Percentiles rank a stretch among this genome's conserved stretches.
These are phyloP conservation scores for Fistularia tabacaria DNA, from an alignment of 2,797 vertebrate species.

Conservation along the genomic window DNA sequence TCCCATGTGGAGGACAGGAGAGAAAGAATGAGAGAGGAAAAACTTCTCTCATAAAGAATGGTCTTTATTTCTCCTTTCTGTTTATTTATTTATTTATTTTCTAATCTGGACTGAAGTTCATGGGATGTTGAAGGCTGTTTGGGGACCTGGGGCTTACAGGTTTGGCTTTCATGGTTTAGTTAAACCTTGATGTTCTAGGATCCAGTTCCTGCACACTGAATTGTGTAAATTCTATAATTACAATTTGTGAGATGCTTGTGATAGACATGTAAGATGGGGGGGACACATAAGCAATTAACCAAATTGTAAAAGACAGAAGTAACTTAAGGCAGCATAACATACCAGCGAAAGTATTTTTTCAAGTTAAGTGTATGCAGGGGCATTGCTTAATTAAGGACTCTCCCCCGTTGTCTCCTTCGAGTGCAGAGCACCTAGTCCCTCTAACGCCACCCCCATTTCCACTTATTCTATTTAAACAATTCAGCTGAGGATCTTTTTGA, in stretches of 20 bases:
- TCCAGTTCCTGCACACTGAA: constrained; percentile 23
- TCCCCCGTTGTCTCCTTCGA: constrained; percentile 19
- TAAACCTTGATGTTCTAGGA: constrained; percentile 35
- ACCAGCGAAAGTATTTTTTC: constrained; percentile 33
- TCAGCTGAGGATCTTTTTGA: constrained; percentile 49
- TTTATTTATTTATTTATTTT: constrained; percentile 65
- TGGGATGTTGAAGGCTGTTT: constrained; percentile 65
- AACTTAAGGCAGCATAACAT: constrained; percentile 41
- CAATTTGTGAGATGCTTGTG: constrained; percentile 14
- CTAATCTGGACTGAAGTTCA: constrained; percentile 58
- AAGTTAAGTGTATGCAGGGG: constrained; percentile 50
- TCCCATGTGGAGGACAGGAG: constrained; percentile 84
- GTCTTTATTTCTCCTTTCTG: constrained; percentile 60
- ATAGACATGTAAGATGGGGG: background rate
- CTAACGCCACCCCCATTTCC: constrained; percentile 29
- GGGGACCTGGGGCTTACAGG: constrained; percentile 43
- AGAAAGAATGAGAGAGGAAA: constrained; percentile 44
- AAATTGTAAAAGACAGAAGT: constrained; percentile 38
- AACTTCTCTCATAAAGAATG: constrained; percentile 56
- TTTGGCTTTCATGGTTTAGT: constrained; percentile 42
- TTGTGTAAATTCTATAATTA: constrained; percentile 13
- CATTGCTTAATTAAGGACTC: constrained; percentile 68
- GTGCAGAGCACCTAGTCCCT: constrained; percentile 3
- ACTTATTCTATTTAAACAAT: constrained; percentile 54
- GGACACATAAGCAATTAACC: constrained; percentile 17